phyloP scores from a whole-genome alignment of 2,888 invertebrate species.

The Drosophila eohydei region DNA sequence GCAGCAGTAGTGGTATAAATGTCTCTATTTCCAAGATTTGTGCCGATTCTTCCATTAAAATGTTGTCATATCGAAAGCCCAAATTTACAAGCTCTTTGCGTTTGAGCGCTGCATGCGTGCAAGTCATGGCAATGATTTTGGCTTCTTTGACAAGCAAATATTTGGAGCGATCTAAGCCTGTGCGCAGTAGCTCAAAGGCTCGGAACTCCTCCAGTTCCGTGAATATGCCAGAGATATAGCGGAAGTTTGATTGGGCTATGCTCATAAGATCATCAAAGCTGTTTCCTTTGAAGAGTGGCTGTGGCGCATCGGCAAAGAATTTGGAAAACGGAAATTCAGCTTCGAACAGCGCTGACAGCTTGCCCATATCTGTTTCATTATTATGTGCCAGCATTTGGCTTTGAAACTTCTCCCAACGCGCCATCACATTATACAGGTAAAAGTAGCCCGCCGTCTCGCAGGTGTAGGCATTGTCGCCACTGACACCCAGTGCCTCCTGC shows the following conservation, averaged over 20 bases:
- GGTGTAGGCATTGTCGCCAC: constrained; percentile 96
- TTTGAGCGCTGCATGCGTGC: constrained; percentile 99
- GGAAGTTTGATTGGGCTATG: constrained; percentile 96
- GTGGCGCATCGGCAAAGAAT: constrained; percentile 97
- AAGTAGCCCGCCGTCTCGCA: constrained; percentile 99
- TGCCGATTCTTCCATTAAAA: constrained; percentile 99
- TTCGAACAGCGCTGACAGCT: constrained; percentile 86
- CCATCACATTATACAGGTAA: constrained; percentile 94
- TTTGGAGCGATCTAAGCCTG: constrained; percentile 97
- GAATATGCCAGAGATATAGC: constrained; percentile 97
- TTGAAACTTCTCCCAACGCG: constrained; percentile 96
- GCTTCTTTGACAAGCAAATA: constrained; percentile 99
- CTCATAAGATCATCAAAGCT: constrained; percentile 93
- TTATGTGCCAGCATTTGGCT: constrained; percentile 66
- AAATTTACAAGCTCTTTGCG: constrained; percentile 97
- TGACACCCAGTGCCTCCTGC: constrained; percentile 93
- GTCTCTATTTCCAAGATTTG: constrained; percentile 99
- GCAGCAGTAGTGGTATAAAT: constrained; percentile 98
- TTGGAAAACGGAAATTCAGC: constrained; percentile 96
- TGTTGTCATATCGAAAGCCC: constrained; percentile 99
- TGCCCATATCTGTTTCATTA: constrained; percentile 41
- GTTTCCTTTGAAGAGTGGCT: constrained; percentile 94
- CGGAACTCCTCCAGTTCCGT: constrained; percentile 98
- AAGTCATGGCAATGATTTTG: constrained; percentile 99
- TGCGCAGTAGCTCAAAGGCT: constrained; percentile 97